These are phyloP conservation scores for Urocynchramus pylzowi DNA, from an alignment of 2,113 vertebrate species.

Conservation along the genomic window DNA sequence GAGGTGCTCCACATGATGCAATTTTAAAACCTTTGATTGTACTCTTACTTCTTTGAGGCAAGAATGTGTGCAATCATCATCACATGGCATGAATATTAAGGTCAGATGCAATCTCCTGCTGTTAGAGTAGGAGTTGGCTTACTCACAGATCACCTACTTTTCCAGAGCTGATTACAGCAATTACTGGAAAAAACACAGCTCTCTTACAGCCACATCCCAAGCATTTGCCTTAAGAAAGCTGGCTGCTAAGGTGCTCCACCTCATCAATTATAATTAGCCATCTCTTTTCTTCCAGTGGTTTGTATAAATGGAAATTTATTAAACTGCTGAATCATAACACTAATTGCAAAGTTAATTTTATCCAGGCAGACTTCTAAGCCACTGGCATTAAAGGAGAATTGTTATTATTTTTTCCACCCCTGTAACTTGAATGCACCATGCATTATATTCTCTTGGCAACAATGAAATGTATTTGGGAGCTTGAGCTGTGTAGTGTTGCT, in stretches of 20 bases:
- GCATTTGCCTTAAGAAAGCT: background rate
- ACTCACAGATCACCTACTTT: slow-evolving; percentile 49
- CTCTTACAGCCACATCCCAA: background rate
- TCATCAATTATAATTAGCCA: slow-evolving; percentile 60
- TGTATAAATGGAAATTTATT: slow-evolving; percentile 39
- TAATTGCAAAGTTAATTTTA: slow-evolving; percentile 66
- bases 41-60: background rate
- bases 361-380: background rate
- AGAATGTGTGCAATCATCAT: background rate
- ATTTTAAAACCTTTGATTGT: background rate
- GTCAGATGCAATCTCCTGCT: slow-evolving; percentile 31
- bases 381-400: background rate
- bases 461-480: background rate
- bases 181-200: slow-evolving; percentile 32
- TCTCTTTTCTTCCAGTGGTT: slow-evolving; percentile 39
- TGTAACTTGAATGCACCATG: background rate
- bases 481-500: background rate
- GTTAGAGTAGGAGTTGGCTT: slow-evolving; percentile 31
- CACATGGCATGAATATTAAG: slow-evolving; percentile 22
- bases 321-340: slow-evolving; percentile 20
- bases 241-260: background rate
- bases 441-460: background rate
- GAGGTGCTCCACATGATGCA: background rate
- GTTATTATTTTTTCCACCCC: background rate
- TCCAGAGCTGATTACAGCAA: slow-evolving; percentile 49